Percentiles rank a stretch among this genome's conserved stretches.
phyloP scores from a whole-genome alignment of 2,113 vertebrate species.

The Perca flavescens region DNA sequence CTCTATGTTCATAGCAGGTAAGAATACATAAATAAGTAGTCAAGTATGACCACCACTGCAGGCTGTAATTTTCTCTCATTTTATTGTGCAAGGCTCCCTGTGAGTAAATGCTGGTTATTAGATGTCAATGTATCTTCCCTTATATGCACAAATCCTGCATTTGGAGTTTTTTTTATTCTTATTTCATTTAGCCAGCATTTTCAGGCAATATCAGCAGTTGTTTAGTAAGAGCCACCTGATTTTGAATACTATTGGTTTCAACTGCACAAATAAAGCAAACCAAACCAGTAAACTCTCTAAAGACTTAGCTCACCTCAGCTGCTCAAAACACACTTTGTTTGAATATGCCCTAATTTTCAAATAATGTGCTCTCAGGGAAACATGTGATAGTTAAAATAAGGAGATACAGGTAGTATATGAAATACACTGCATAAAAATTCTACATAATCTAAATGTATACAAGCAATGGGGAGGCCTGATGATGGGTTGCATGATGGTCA shows the following conservation, averaged over 20 bases:
- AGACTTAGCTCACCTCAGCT: neutral
- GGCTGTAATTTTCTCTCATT: neutral
- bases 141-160: neutral
- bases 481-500: constrained; percentile 50
- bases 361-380: neutral
- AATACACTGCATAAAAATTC: neutral
- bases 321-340: neutral
- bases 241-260: neutral
- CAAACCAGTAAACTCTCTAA: neutral
- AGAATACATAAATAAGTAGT: neutral
- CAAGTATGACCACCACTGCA: neutral
- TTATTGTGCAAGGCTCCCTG: neutral
- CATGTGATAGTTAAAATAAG: neutral
- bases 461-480: constrained; percentile 15
- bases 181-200: neutral
- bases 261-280: neutral
- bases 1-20: neutral
- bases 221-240: neutral
- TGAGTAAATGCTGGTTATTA: neutral
- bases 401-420: neutral
- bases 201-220: neutral
- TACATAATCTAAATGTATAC: neutral
- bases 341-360: neutral
- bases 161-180: too few relatives aligned
- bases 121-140: neutral